Base-by-base conservation (phyloP, 2,888 invertebrate species). In the Spicauda simplicius region DNA sequence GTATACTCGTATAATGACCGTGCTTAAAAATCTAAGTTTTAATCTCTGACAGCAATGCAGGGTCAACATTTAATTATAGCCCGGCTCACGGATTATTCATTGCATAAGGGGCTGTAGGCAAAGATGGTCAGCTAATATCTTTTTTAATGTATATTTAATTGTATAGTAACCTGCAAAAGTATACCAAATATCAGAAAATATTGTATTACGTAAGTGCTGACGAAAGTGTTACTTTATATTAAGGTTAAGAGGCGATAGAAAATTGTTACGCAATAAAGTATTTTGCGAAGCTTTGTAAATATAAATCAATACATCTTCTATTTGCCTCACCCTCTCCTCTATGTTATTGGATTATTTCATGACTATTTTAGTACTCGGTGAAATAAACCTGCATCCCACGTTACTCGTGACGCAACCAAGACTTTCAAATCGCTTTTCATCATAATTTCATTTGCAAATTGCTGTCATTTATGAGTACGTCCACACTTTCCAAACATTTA, bases 371-470 rank as follows among this genome's bases (percentile, higher is more conserved):
- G 16, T 16, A 7, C 16, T 48, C 4, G 7, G 4, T 8, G 6
- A 6, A 16, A 48, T 48, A 16, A n/a, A 48, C 7, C 16, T 14
- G 2, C 48, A 6, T n/a, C 8, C 57, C 41, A 19, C 18, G 41
- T 41, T 57, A 12, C 16, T 19, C 1, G 57, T 57, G 2, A 41
- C 57, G 57, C 18, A 57, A 57, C 41, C 41, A 19, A 19, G 57
- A 41, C 1, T 18, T 56, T 12, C 18, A 12, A 19, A 41, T 19
- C 19, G 57, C 48, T 48, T 16, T 37, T 57, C 16, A 14, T 41
- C 12, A 41, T 41, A 12, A 37, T 10, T 33, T 56, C 10, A 37
- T 56, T 56, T 37, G 18, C 37, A 11, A 19, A 11, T 33, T 16
- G 18, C 56, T 37, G 4, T n/a, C 16, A 7, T n/a, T 12, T 48